Conservation (phyloP, 35 echinoderm and acorn worm genomes). For the Holothuria glaberrima region DNA sequence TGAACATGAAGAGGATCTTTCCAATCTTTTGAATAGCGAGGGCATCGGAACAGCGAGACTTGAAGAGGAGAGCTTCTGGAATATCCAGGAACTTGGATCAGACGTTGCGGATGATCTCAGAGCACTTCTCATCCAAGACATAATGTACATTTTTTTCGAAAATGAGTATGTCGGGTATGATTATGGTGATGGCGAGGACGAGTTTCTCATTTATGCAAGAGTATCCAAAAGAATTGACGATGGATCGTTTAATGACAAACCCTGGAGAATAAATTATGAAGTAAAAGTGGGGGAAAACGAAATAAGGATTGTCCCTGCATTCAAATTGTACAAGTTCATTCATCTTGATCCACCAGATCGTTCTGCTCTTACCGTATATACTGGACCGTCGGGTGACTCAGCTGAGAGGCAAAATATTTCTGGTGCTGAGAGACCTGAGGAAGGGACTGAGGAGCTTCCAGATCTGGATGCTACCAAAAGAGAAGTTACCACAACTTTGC, state of each 20-base stretch:
- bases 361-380: background rate
- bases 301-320: background rate
- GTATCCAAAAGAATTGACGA: background rate
- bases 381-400: background rate
- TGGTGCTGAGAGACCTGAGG: background rate
- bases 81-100: background rate
- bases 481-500: slow-evolving; percentile 13
- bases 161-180: slow-evolving; percentile 50
- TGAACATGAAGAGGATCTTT: slow-evolving; percentile 22
- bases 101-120: slow-evolving; percentile 1
- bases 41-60: slow-evolving; percentile 39
- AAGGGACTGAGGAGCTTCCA: background rate
- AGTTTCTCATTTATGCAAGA: slow-evolving; percentile 23
- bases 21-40: slow-evolving; percentile 36
- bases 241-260: background rate
- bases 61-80: slow-evolving; percentile 27
- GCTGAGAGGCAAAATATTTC: background rate
- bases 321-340: slow-evolving; percentile 36
- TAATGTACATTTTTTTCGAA: slow-evolving; percentile 35
- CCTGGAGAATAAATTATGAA: slow-evolving; percentile 22
- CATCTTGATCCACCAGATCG: background rate
- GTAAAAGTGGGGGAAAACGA: background rate
- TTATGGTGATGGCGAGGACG: background rate
- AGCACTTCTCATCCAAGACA: slow-evolving; percentile 25
- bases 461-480: slow-evolving; percentile 19